Conservation (phyloP, 2,888 invertebrate genomes). For the Pharmacophagus antenor region DNA sequence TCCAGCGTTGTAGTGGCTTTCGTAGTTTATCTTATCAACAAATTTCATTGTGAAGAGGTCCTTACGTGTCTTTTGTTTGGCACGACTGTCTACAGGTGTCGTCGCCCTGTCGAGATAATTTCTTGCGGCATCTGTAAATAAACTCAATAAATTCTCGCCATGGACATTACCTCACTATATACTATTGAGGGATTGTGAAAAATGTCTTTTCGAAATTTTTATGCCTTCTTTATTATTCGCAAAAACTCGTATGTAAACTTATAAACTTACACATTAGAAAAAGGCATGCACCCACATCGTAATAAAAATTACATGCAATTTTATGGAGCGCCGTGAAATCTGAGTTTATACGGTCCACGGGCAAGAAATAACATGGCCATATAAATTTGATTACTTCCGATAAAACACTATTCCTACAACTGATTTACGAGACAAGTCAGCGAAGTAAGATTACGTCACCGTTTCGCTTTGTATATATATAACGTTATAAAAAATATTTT, state of each 20-base stretch:
- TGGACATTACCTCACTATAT: slow-evolving; percentile 25
- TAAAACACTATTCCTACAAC: slow-evolving; percentile 36
- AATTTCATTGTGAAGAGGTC: background rate
- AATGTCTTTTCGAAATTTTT: background rate
- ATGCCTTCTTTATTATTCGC: background rate
- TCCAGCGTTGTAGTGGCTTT: background rate
- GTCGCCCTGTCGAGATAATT: slow-evolving; percentile 45
- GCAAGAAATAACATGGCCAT: slow-evolving; percentile 47
- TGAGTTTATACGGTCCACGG: slow-evolving; percentile 44
- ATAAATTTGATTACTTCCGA: slow-evolving; percentile 55
- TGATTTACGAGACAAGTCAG: slow-evolving; percentile 34
- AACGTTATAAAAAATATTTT: background rate
- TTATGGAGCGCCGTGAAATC: slow-evolving; percentile 48
- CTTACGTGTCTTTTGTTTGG: slow-evolving; percentile 39
- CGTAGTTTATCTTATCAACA: background rate
- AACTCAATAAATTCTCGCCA: slow-evolving; percentile 32
- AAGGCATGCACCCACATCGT: slow-evolving; percentile 1
- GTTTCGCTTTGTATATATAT: background rate
- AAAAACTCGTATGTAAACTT: background rate
- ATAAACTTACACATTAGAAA: background rate
- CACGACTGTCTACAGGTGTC: slow-evolving; percentile 58
- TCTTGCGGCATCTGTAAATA: slow-evolving; percentile 40
- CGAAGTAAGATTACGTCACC: slow-evolving; percentile 8
- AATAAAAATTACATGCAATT: slow-evolving; percentile 38
- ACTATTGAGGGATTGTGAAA: slow-evolving; percentile 3